Evolutionary conservation across 1,140 invertebrate genomes (phyloP), one percentile per base, ranked within the genome.

Genomic region (Megathymus violae): DNA sequence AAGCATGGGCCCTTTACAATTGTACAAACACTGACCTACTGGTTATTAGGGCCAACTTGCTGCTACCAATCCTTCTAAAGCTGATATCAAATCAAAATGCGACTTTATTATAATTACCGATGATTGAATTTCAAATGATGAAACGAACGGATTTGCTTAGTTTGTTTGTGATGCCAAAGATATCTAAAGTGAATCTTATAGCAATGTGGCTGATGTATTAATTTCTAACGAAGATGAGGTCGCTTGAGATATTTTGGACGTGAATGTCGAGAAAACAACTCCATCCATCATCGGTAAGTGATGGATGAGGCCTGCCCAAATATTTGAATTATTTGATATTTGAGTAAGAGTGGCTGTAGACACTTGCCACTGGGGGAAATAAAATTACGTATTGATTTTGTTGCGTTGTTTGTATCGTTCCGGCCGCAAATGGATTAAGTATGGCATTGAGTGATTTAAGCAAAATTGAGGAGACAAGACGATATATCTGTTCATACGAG

Each of bases 301-400:
- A 89, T 89, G 74, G 86, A 89, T 88, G 84, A 80, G 76, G 72
- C 78, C 78, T 83, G 76, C 75, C 76, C 79, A 88, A 86, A 87
- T 87, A 87, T 87, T 89, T 87, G 86, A 86, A 83, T 89, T 89
- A 89, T 85, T 85, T 80, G 83, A 86, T 86, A 85, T 81, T 75
- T 69, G 78, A 79, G 69, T 73, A 63, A 67, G 70, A 76, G 70
- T 66, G 71, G 67, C 72, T 74, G 71, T 70, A 74, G 66, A 74
- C 76, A 78, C 79, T 85, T 84, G 82, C 84, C 80, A 83, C 80
- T 74, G 50, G 67, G 69, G 65, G 59, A 71, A 66, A 67, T 67
- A 64, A 61, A 65, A 68, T 71, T 73, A 70, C 62, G 59, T 66
- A 67, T 72, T 71, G 67, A 74, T 74, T 74, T 70, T 63, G 54